Base-by-base conservation (phyloP, 2,797 vertebrate genomes). In the Argyrosomus regius region DNA sequence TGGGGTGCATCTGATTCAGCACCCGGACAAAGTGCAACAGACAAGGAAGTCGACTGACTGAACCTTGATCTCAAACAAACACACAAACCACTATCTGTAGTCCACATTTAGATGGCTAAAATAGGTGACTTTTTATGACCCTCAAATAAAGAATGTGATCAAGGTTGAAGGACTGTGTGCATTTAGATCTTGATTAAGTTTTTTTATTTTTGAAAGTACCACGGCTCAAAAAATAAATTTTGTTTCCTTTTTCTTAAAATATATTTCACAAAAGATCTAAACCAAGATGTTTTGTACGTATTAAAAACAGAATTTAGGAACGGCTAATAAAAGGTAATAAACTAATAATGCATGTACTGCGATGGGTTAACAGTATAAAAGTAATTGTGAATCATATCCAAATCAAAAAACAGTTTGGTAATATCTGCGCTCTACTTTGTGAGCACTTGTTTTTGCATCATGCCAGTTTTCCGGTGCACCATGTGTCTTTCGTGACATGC, bases 401-500 rank as follows among this genome's bases (percentile, higher is more conserved):
- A 39, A 63, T 14, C 18, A 60, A 9, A 20, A 66, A 59, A 62
- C 7, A 28, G 45, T 46, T 39, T 49, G 31, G 3, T 39, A 66
- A 45, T 13, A 11, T 46, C 24, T 13, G 54, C 28, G 22, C 6
- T 58, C 4, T 31, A 35, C 62, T 49, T 54, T 53, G 3, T 3
- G 2, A 74, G 53, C 45, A 48, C 49, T 63, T 49, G 11, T 41
- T 56, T 54, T 59, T 52, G 50, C 28, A 11, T 63, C 31, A 53
- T 52, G 28, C 56, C 68, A 62, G 39, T 26, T 39, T 70, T 64
- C 28, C 16, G 14, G 24, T 72, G 26, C 22, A 28, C 31, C 52
- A 18, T 58, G 63, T 31, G 26, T 54, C 24, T 81, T 56, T 26
- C 3, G 1, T 82, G 60, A 74, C 22, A 28, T 43, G 49, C 71